Percentiles rank a stretch among this genome's conserved stretches.
phyloP scores from a whole-genome alignment of 2,888 invertebrate genomes.

The Lithophane ornitopus region DNA sequence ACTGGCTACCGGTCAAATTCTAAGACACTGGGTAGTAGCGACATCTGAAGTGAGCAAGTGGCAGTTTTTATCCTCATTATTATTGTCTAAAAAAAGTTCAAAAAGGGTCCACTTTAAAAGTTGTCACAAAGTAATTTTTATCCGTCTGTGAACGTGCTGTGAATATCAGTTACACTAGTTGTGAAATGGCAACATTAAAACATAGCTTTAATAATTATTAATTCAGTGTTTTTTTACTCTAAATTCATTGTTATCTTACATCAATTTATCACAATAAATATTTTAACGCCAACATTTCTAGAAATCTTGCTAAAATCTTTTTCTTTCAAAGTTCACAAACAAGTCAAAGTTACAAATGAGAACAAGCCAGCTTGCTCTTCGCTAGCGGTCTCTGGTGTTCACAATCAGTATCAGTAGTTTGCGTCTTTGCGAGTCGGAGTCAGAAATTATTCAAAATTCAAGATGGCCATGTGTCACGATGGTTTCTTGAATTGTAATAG shows the following conservation, averaged over 20 bases:
- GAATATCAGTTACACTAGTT: constrained; percentile 23
- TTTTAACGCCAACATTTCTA: fast-evolving
- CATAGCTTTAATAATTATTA: too few species aligned
- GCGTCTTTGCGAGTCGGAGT: constrained; percentile 66
- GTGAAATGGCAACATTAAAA: constrained; percentile 28
- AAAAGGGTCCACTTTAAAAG: not conserved
- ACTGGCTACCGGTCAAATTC: too few species aligned
- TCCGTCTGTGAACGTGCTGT: not conserved
- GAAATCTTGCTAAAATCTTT: not conserved
- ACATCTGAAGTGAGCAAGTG: too few species aligned
- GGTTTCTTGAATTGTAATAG: constrained; percentile 87
- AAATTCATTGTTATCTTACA: fast-evolving
- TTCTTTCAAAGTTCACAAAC: not conserved
- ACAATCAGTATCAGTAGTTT: constrained; percentile 60
- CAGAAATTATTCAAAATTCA: constrained; percentile 84
- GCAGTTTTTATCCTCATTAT: too few species aligned
- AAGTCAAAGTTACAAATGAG: constrained; percentile 31
- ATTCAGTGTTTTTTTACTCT: not conserved
- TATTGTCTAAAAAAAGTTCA: not conserved
- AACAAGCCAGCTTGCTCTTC: constrained; percentile 47
- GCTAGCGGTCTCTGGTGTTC: constrained; percentile 74
- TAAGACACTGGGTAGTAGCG: too few species aligned
- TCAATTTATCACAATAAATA: not conserved
- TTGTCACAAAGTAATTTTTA: not conserved
- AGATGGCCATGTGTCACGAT: constrained; percentile 90